These are phyloP conservation scores for Bovichtus variegatus DNA, from an alignment of 2,797 vertebrate species.

Conservation along the genomic window DNA sequence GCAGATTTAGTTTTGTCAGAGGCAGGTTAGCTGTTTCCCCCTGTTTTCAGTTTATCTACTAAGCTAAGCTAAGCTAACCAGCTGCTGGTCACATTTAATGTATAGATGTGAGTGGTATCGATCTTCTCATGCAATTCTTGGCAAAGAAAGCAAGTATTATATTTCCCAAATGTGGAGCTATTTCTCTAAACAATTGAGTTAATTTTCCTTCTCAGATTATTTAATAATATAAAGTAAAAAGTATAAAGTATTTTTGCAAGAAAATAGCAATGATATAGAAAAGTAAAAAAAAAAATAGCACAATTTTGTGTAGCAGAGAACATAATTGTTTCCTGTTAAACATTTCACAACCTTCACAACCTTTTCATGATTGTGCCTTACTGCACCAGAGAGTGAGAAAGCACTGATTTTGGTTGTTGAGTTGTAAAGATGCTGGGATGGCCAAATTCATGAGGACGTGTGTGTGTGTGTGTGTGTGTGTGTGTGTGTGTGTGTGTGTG, in stretches of 20 bases:
- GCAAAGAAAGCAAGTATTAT: neutral
- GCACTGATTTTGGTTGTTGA: constrained; percentile 8
- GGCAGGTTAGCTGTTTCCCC: neutral
- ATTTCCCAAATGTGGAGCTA: neutral
- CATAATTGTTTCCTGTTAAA: neutral
- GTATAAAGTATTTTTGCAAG: neutral
- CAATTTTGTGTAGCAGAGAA: neutral
- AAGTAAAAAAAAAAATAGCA: neutral
- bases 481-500: constrained; percentile 1
- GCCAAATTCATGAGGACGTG: constrained; percentile 20
- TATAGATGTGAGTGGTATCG: neutral
- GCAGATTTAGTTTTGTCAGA: neutral
- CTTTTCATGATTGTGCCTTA: too few species aligned
- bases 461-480: constrained; percentile 12
- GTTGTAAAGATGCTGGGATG: constrained; percentile 24
- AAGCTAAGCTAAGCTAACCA: neutral
- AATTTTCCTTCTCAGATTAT: neutral
- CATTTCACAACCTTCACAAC: neutral
- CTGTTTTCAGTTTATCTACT: neutral
- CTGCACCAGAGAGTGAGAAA: constrained; percentile 18
- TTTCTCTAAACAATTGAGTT: neutral
- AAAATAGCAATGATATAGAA: neutral
- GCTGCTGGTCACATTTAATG: neutral
- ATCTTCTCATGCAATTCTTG: neutral
- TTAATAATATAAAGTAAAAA: constrained; percentile 1